Percentiles rank a stretch among this genome's conserved stretches.
Evolutionary conservation across 1,140 invertebrate species (phyloP).

Genomic region (Harpegnathos saltator): DNA sequence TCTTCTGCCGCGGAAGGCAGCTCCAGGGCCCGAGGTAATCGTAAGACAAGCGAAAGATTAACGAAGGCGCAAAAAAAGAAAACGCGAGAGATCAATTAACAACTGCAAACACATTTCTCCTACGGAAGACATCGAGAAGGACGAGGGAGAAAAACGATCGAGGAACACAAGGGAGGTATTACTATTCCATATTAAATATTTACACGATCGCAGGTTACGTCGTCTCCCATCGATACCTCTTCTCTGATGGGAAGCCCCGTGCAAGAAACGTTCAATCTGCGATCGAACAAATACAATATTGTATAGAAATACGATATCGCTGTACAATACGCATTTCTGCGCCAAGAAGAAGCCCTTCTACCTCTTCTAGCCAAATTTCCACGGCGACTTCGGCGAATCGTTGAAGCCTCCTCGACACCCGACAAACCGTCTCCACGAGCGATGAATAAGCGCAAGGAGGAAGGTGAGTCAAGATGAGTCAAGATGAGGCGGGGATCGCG

Average conservation of each 20-base stretch:
- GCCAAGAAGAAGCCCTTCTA: not conserved
- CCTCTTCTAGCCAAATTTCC: too few relatives aligned
- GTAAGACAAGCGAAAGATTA: not conserved
- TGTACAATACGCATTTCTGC: not conserved
- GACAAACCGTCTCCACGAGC: too few relatives aligned
- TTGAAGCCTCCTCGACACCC: too few relatives aligned
- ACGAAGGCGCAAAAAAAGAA: not conserved
- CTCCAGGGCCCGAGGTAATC: not conserved
- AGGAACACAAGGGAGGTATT: too few relatives aligned
- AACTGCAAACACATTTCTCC: not conserved
- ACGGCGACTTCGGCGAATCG: too few relatives aligned
- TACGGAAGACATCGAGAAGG: not conserved
- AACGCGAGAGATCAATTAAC: not conserved
- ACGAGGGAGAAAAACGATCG: not conserved
- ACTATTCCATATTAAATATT: constrained; percentile 3
- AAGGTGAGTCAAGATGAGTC: constrained; percentile 1
- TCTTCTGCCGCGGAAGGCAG: too few relatives aligned
- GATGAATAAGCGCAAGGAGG: too few relatives aligned
- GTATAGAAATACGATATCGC: not conserved
- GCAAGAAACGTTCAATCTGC: not conserved
- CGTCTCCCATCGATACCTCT: too few relatives aligned
- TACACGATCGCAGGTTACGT: too few relatives aligned
- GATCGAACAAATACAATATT: not conserved
- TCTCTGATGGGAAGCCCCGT: not conserved
- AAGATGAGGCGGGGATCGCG: not conserved